Evolutionary conservation across 1,140 invertebrate species (phyloP), one percentile per base, ranked within the genome.

Genomic region (Musca vetustissima): DNA sequence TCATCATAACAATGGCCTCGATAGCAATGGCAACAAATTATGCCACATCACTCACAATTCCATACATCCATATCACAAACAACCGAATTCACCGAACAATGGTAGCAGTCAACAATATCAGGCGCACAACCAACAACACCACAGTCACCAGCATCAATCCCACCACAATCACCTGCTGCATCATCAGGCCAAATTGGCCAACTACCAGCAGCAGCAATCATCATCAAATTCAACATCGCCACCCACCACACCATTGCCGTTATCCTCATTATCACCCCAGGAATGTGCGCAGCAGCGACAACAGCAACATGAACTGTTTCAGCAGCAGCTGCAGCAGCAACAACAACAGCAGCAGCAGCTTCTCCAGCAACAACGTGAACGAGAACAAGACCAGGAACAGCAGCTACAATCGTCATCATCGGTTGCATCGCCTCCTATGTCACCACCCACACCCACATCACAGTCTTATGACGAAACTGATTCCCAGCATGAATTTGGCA

Each of bases 401-500:
- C 55, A 59, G 1, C 55, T 8, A 0, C 55, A 28, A 14, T 67
- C 73, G 7, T 69, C 32, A 36, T 17, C 32, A 43, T 32, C 24
- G 17, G 9, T 28, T n/a, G n/a, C 17, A 17, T 61, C 57, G 8
- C 28, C 57, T 19, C 57, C 64, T 2, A 17, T 65, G 47, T 65
- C 64, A 32, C 64, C 64, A 25, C 47, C 64, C 22, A 65, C 43
- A 49, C 32, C 64, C 4, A 48, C 64, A 15, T 50, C 43, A 11
- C 64, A 65, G 24, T 15, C 36, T 47, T 48, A 28, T 19, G 77
- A 72, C 25, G 79, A 76, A 64, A 74, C 73, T 69, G 78, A 80
- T 69, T 78, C 76, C 22, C 76, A 76, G 71, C 74, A 73, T 67
- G 78, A 80, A 57, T 79, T 71, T 70, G 76, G 79, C 66, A 76